Base-by-base conservation (phyloP, 2,888 invertebrate genomes). In the Artemia sinica region DNA sequence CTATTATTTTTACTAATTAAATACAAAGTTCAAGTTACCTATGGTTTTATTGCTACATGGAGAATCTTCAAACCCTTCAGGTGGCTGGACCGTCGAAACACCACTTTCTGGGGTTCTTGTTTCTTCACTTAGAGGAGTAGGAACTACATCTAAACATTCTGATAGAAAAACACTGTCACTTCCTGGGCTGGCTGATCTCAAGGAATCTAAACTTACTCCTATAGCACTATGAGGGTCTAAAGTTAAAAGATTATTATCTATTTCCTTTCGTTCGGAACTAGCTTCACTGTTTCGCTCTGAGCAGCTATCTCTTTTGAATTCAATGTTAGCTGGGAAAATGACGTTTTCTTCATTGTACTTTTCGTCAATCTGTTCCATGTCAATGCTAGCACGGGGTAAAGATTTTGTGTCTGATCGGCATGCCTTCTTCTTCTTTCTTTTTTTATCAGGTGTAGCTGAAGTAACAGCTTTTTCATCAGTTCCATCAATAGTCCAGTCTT, bases 81-180 rank as follows among this genome's bases (percentile, higher is more conserved):
- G 91, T 0, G 91, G 91, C 75, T 89, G 88, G 2, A 91, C 90
- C 73, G 91, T 68, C 51, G 67, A 48, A 13, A n/a, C 69, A 28
- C 41, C 69, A 41, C 58, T 65, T 41, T 50, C 51, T 41, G 28
- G 67, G 48, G 50, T 9, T 13, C 41, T 67, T 9, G 28, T 18
- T 10, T 51, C 50, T 66, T 48, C 12, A 66, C 68, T 66, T 13
- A 48, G 41, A 48, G 68, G 65, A 50, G 49, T 67, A 14, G 14
- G 18, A 48, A 71, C 69, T 8, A 70, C 69, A n/a, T 68, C 71
- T n/a, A 71, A 50, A 63, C 70, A 69, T 49, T 73, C 73, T 75
- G 89, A 89, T 79, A 89, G 90, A 79, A 91, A 91, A 49, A 91
- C 91, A 70, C 89, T 90, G 78, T 91, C 91, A 72, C 90, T 91